phyloP scores from a whole-genome alignment of 2,888 invertebrate genomes.

The Lutraria lutraria region DNA sequence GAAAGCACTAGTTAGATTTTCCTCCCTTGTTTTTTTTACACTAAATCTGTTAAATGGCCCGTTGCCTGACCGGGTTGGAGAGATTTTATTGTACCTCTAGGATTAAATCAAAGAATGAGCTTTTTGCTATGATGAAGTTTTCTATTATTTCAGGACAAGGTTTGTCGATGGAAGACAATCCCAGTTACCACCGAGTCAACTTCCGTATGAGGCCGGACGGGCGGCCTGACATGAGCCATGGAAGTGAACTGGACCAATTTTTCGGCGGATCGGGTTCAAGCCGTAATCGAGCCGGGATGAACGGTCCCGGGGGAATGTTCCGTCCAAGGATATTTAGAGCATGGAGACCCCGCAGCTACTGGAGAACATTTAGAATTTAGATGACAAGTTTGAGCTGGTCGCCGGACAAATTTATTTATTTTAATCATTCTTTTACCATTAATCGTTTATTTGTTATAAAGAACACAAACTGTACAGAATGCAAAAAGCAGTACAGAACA shows the following conservation, averaged over 20 bases:
- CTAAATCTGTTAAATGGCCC: no score
- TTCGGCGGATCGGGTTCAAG: conserved; percentile 28
- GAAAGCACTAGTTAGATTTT: no score
- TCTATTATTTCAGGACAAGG: conserved; percentile 10
- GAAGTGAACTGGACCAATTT: conserved; percentile 37
- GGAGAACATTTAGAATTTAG: background rate
- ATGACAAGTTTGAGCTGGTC: background rate
- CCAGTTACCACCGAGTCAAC: conserved; percentile 43
- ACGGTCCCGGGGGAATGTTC: background rate
- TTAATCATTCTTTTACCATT: background rate
- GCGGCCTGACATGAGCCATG: conserved; percentile 35
- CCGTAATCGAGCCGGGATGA: conserved; percentile 11
- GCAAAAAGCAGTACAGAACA: no score
- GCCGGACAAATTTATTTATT: background rate
- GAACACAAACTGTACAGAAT: background rate
- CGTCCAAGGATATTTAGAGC: conserved; percentile 9
- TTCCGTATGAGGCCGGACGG: conserved; percentile 37
- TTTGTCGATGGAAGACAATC: conserved; percentile 27
- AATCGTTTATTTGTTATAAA: background rate
- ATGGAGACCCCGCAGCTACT: background rate
- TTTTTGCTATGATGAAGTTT: background rate
- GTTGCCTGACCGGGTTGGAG: no score
- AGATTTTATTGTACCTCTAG: no score
- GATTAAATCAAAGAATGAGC: no score
- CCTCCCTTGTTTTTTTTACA: no score